Evolutionary conservation across 2,113 vertebrate species (phyloP).

Genomic region (Sitta europaea): DNA sequence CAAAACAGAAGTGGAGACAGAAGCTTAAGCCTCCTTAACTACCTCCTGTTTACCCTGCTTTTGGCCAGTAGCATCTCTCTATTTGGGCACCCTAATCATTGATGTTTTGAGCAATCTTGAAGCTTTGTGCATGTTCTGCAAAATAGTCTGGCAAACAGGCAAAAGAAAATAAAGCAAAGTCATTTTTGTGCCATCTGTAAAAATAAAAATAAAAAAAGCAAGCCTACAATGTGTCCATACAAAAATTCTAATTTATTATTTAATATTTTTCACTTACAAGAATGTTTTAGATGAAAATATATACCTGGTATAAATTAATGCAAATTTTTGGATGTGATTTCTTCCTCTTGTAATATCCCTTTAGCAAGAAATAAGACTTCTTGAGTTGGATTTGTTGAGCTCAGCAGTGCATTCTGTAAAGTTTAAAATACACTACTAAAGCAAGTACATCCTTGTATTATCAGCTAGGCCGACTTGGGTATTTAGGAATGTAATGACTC

Average conservation of each 20-base stretch:
- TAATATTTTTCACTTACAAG: neutral
- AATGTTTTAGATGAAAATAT: neutral
- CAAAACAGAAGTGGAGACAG: conserved; percentile 26
- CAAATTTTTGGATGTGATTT: neutral
- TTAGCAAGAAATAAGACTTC: neutral
- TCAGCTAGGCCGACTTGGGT: neutral
- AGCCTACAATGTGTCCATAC: neutral
- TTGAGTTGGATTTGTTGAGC: neutral
- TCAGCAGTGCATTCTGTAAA: neutral
- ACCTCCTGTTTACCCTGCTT: conserved; percentile 24
- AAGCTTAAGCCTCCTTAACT: conserved; percentile 40
- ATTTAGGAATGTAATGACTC: neutral
- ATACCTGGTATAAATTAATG: neutral
- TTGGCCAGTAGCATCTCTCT: conserved; percentile 13
- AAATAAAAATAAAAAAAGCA: neutral
- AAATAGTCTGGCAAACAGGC: neutral
- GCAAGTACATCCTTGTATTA: neutral
- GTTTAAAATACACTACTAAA: neutral
- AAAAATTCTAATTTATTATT: neutral
- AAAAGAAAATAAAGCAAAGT: neutral
- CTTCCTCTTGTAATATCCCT: neutral
- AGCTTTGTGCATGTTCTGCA: conserved; percentile 11
- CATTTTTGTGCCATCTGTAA: neutral
- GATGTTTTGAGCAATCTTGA: neutral
- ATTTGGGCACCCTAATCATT: conserved; percentile 17